Evolutionary conservation across 2,113 vertebrate species (phyloP), one percentile per base, ranked within the genome.

Genomic region (Phalacrocorax carbo): DNA sequence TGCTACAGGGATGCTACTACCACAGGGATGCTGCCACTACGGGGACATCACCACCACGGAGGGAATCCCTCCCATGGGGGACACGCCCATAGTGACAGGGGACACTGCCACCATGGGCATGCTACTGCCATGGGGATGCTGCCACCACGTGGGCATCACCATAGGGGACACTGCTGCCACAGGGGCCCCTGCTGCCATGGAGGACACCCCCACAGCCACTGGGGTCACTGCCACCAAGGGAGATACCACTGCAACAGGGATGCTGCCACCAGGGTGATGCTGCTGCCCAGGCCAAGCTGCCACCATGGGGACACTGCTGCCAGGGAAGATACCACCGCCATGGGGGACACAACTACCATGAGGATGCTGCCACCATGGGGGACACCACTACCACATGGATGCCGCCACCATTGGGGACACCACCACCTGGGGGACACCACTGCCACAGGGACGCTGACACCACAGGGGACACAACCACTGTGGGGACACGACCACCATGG

Each of bases 401-500:
- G 23, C 32, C 16, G 13, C 48, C 64, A 38, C 13, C 40, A 29
- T 4, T 5, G 61, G 17, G 16, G 32, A 36, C 46, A 69, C 13
- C 22, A 27, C 25, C 44, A 10, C 64, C 5, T 1, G 0, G 19
- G 12, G 32, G 44, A 79, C 34, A 30, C 13, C 7, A 5, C 23
- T 14, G 29, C 52, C 13, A 51, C 22, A 18, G 30, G 22, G 44
- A 32, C 8, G 23, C 40, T 40, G 19, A 38, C 13, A 8, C 13
- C 29, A 22, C 20, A 23, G 17, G 29, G 54, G n/a, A 58, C 12
- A 8, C 19, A 4, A 11, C 34, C 13, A 22, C 57, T 14, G 38
- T 2, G 13, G n/a, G 38, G 29, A 57, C 4, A 18, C 20, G 5
- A 3, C 38, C 18, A 20, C 38, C 16, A 17, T 0, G 6, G 30